Conservation (phyloP, 2,113 vertebrate species). For the Hippocampus zosterae region DNA sequence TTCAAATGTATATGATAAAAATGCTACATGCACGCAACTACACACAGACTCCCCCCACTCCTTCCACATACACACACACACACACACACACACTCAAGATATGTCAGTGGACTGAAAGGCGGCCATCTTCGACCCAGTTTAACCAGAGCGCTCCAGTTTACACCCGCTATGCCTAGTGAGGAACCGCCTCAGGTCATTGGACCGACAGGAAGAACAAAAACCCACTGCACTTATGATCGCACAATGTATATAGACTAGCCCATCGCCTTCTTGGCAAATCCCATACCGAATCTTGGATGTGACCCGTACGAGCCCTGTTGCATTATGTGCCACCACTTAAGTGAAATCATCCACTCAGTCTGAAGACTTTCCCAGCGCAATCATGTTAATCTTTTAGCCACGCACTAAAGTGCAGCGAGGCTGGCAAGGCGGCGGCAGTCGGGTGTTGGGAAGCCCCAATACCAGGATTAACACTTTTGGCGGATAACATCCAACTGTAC, state of each 20-base stretch:
- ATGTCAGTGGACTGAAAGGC: constrained; percentile 27
- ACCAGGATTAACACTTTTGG: too few species aligned
- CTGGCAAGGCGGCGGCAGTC: neutral
- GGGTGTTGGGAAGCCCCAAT: constrained; percentile 20
- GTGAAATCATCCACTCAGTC: constrained; percentile 53
- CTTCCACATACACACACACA: neutral
- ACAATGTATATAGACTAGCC: neutral
- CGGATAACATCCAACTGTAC: neutral
- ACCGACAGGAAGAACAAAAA: constrained; percentile 4
- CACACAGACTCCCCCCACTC: too few species aligned
- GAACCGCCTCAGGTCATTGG: constrained; percentile 38
- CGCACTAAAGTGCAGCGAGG: constrained; percentile 40
- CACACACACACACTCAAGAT: constrained; percentile 9
- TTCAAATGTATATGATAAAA: too few species aligned
- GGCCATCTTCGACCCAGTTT: constrained; percentile 53
- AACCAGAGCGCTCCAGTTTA: constrained; percentile 43
- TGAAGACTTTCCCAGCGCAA: constrained; percentile 45
- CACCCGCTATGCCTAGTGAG: constrained; percentile 22
- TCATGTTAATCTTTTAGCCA: constrained; percentile 51
- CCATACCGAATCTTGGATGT: neutral
- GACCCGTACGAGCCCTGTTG: neutral
- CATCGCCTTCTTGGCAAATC: neutral
- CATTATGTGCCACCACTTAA: constrained; percentile 17
- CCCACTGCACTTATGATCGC: neutral
- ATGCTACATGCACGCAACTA: too few species aligned